Percentiles rank a stretch among this genome's conserved stretches.
Evolutionary conservation across 2,113 vertebrate genomes (phyloP).

Genomic region (Oryzias curvinotus): DNA sequence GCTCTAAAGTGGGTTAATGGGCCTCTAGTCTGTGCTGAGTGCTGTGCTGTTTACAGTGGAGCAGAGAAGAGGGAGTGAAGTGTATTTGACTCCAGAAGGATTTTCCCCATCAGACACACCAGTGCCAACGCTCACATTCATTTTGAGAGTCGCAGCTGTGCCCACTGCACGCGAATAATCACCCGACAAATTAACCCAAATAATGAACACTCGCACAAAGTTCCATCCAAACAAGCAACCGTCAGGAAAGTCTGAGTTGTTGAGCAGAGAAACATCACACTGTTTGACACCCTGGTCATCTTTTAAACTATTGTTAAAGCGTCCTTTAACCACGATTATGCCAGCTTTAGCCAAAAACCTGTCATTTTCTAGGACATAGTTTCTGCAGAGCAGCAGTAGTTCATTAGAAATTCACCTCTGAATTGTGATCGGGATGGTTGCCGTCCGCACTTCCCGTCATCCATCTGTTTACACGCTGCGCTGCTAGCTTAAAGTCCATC

Average conservation of each 20-base stretch:
- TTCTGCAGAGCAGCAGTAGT: no score
- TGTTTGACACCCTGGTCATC: not conserved
- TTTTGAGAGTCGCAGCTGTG: conserved; percentile 60
- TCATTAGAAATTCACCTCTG: no score
- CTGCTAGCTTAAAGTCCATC: no score
- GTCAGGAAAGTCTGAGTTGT: conserved; percentile 22
- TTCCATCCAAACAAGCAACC: conserved; percentile 42
- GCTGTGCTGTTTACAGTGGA: not conserved
- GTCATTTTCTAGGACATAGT: no score
- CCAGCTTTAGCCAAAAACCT: no score
- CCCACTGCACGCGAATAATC: conserved; percentile 32
- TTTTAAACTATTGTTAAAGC: no score
- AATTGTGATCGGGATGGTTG: no score
- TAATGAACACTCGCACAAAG: conserved; percentile 41
- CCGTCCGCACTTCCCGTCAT: no score
- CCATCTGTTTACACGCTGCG: no score
- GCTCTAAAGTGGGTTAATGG: no score
- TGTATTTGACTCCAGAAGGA: conserved; percentile 45
- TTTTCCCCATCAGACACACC: conserved; percentile 14
- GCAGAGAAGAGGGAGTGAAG: conserved; percentile 30
- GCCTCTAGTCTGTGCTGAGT: no score
- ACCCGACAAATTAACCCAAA: conserved; percentile 56
- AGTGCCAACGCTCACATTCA: not conserved
- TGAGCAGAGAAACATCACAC: conserved; percentile 23
- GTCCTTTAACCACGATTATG: no score